These are phyloP conservation scores for Oeneis ivallda DNA, from an alignment of 2,888 invertebrate species.

Conservation along the genomic window DNA sequence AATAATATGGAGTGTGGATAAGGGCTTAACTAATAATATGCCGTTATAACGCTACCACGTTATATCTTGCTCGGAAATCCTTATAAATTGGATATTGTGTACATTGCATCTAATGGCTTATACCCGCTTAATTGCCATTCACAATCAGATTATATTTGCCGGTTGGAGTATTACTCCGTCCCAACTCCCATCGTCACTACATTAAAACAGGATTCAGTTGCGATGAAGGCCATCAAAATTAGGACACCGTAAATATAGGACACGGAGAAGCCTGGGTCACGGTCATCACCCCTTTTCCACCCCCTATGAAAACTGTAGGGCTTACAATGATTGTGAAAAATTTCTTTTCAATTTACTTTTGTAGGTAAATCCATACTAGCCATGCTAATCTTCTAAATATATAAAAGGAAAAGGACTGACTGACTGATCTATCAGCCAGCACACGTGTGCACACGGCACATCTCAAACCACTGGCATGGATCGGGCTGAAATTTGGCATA, in stretches of 20 bases:
- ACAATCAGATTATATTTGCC: conserved; percentile 8
- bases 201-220: conserved; percentile 55
- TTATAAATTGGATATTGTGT: conserved; percentile 8
- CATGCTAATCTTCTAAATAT: no score
- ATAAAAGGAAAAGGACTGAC: no score
- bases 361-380: no score
- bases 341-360: no score
- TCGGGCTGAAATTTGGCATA: no score
- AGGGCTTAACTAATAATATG: background rate
- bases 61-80: conserved; percentile 3
- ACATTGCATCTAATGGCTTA: conserved; percentile 2
- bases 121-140: conserved; percentile 7
- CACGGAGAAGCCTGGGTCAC: conserved; percentile 61
- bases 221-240: conserved; percentile 71
- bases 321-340: no score
- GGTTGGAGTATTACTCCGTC: conserved; percentile 31
- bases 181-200: conserved; percentile 19
- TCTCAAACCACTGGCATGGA: no score
- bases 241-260: conserved; percentile 68
- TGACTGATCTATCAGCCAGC: no score
- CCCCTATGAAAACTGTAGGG: conserved; percentile 20
- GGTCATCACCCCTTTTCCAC: conserved; percentile 50
- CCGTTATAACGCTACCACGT: no score
- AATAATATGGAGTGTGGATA: no score
- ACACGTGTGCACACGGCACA: no score